These are phyloP conservation scores for Tragelaphus scriptus DNA, from an alignment of 2,113 vertebrate species.

Conservation along the genomic window DNA sequence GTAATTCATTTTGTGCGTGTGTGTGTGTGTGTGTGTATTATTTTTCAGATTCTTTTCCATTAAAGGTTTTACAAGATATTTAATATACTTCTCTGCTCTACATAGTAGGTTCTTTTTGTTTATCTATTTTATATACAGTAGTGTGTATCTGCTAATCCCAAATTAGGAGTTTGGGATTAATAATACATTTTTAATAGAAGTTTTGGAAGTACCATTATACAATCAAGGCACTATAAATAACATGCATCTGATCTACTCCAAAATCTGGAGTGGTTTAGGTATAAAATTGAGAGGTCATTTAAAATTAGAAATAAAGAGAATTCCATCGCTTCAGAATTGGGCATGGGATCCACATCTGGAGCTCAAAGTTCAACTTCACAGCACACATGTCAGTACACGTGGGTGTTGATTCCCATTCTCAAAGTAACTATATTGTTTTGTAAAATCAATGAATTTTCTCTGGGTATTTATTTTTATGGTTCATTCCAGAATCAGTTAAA, in stretches of 20 bases:
- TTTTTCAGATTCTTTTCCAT: neutral
- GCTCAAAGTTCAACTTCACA: neutral
- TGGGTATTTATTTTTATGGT: neutral
- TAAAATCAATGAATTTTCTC: neutral
- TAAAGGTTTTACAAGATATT: neutral
- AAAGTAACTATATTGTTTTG: neutral
- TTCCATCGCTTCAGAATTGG: neutral
- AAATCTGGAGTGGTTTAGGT: neutral
- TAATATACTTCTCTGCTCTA: neutral
- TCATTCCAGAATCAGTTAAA: neutral
- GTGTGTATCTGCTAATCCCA: neutral
- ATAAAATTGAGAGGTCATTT: neutral
- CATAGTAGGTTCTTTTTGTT: neutral
- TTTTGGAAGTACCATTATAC: neutral
- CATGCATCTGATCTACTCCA: neutral
- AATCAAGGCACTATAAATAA: neutral
- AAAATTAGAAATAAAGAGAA: neutral
- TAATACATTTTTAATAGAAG: neutral
- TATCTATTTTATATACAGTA: neutral
- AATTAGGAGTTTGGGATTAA: neutral
- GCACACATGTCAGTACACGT: neutral
- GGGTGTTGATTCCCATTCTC: neutral
- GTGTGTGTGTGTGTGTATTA: neutral
- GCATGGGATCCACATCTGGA: neutral
- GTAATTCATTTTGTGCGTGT: neutral